phyloP scores from a whole-genome alignment of 1,140 invertebrate species.

The Heliothis virescens region DNA sequence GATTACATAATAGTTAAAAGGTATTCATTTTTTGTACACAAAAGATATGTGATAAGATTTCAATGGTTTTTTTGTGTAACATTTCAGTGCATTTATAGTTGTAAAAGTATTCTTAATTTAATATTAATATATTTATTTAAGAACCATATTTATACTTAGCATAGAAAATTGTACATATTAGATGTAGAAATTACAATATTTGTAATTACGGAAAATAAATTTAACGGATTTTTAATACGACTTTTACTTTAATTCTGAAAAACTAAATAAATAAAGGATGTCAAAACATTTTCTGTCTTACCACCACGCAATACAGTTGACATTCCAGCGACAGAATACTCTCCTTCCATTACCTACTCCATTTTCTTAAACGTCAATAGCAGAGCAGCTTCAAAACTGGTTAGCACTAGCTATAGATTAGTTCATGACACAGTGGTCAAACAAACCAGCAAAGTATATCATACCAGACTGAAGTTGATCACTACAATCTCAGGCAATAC shows the following conservation, averaged over 20 bases:
- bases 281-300: too few relatives aligned
- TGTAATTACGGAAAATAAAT: slow-evolving; percentile 80
- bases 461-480: too few relatives aligned
- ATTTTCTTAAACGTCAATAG: too few relatives aligned
- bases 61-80: slow-evolving; percentile 72
- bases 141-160: slow-evolving; percentile 78
- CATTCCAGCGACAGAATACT: too few relatives aligned
- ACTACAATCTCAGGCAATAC: too few relatives aligned
- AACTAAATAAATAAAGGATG: too few relatives aligned
- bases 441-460: too few relatives aligned
- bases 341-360: too few relatives aligned
- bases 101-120: slow-evolving; percentile 73
- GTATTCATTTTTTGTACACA: slow-evolving; percentile 69
- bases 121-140: slow-evolving; percentile 76
- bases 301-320: too few relatives aligned
- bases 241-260: neutral
- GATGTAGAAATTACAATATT: slow-evolving; percentile 78
- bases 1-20: slow-evolving; percentile 48
- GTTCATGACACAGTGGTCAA: too few relatives aligned
- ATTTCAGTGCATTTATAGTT: slow-evolving; percentile 81
- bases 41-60: slow-evolving; percentile 80
- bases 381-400: too few relatives aligned
- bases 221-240: slow-evolving; percentile 37
- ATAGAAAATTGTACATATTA: slow-evolving; percentile 80
- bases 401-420: too few relatives aligned